phyloP scores from a whole-genome alignment of 2,113 vertebrate species.

The Cyphomyrus discorhynchus region DNA sequence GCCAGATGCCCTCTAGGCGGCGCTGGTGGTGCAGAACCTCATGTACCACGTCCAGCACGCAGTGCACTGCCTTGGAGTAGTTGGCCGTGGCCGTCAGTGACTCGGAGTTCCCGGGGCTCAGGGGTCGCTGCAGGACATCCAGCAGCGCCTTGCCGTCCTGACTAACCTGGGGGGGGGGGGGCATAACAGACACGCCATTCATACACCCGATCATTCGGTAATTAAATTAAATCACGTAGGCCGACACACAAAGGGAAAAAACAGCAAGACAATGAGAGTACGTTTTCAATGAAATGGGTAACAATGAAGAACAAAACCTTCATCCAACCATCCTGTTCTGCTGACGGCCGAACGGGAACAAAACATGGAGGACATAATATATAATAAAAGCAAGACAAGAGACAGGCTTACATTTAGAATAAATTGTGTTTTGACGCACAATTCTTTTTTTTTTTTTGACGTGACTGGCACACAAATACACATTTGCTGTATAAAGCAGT shows the following conservation, averaged over 20 bases:
- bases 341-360: background rate
- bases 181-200: background rate
- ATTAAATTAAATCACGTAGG: background rate
- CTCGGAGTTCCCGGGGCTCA: slow-evolving; percentile 73
- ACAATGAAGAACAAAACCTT: background rate
- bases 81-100: slow-evolving; percentile 78
- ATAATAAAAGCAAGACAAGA: background rate
- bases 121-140: slow-evolving; percentile 77
- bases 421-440: background rate
- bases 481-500: background rate
- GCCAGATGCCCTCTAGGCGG: slow-evolving; percentile 87
- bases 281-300: background rate
- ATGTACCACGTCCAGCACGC: slow-evolving; percentile 75
- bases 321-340: background rate
- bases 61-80: slow-evolving; percentile 78
- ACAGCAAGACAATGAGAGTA: background rate
- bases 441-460: background rate
- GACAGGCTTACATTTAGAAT: background rate
- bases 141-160: slow-evolving; percentile 84
- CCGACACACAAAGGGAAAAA: background rate
- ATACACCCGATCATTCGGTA: background rate
- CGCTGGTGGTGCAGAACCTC: slow-evolving; percentile 82
- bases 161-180: slow-evolving; percentile 58
- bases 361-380: background rate
- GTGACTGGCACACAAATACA: background rate